These are phyloP conservation scores for Caenorhabditis becei DNA, from an alignment of 2,888 invertebrate genomes.

Conservation along the genomic window DNA sequence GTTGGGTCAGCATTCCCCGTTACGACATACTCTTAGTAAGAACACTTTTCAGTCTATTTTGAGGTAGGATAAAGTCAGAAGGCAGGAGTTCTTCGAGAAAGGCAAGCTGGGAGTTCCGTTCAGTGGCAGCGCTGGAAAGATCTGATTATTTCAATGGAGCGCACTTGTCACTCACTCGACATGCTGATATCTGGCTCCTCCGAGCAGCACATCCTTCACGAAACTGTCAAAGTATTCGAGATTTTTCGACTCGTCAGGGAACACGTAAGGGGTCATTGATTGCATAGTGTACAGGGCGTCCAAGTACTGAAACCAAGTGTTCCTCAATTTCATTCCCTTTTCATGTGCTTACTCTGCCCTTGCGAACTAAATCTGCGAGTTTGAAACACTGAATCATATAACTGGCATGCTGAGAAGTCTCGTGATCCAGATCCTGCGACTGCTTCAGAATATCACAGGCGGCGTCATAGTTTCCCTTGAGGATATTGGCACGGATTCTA, in stretches of 20 bases:
- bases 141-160: background rate
- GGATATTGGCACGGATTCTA: conserved; percentile 63
- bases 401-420: conserved; percentile 12
- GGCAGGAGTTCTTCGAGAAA: conserved; percentile 55
- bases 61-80: conserved; percentile 59
- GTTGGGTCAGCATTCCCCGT: background rate
- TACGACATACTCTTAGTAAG: conserved; percentile 42
- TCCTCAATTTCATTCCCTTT: background rate
- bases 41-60: conserved; percentile 52
- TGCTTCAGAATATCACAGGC: conserved; percentile 66
- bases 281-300: conserved; percentile 50
- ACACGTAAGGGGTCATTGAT: background rate
- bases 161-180: conserved; percentile 18
- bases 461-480: conserved; percentile 68
- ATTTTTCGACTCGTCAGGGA: background rate
- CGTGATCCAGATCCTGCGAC: conserved; percentile 20
- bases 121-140: conserved; percentile 15
- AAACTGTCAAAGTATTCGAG: conserved; percentile 22
- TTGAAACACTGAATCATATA: conserved; percentile 50
- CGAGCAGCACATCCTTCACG: conserved; percentile 34
- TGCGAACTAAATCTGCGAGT: conserved; percentile 41
- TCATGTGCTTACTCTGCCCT: background rate
- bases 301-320: conserved; percentile 32
- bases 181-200: conserved; percentile 22
- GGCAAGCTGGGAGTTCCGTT: conserved; percentile 31